phyloP scores from a whole-genome alignment of 2,113 vertebrate genomes.

The Apteryx mantelli region DNA sequence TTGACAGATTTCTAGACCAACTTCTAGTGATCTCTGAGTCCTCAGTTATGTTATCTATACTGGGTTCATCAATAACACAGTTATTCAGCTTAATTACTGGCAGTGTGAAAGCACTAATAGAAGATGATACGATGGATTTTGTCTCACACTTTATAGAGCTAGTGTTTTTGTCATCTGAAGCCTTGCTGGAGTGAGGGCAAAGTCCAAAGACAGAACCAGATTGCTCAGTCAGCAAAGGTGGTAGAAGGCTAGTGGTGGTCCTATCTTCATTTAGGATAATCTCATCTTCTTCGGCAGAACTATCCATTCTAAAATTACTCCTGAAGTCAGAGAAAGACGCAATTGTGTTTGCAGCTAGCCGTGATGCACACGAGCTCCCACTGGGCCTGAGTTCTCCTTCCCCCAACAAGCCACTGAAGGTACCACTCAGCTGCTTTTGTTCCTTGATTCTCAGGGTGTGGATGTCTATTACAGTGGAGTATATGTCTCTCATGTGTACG shows the following conservation, averaged over 20 bases:
- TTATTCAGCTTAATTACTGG: conserved; percentile 99
- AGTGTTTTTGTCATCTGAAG: conserved; percentile 78
- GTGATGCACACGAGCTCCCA: conserved; percentile 77
- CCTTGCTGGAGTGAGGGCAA: conserved; percentile 77
- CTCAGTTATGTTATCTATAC: conserved; percentile 93
- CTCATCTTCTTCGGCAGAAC: conserved; percentile 87
- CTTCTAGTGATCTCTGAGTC: conserved; percentile 80
- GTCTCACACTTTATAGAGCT: conserved; percentile 87
- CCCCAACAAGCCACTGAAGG: conserved; percentile 75
- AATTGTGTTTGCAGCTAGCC: conserved; percentile 83
- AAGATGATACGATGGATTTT: conserved; percentile 95
- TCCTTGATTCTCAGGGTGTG: conserved; percentile 90
- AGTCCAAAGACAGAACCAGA: conserved; percentile 81
- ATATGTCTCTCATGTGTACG: conserved; percentile 99
- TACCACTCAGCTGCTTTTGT: conserved; percentile 84
- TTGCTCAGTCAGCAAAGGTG: conserved; percentile 84
- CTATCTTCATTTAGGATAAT: conserved; percentile 79
- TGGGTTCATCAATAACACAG: conserved; percentile 96
- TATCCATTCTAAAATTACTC: conserved; percentile 76
- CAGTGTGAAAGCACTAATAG: conserved; percentile 94
- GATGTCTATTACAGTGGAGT: conserved; percentile 98
- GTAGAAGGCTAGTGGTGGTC: conserved; percentile 76
- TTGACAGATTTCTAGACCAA: conserved; percentile 80
- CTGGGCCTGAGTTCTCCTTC: conserved; percentile 78
- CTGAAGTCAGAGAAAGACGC: conserved; percentile 81